phyloP scores from a whole-genome alignment of 2,113 vertebrate species.

The Carollia perspicillata region DNA sequence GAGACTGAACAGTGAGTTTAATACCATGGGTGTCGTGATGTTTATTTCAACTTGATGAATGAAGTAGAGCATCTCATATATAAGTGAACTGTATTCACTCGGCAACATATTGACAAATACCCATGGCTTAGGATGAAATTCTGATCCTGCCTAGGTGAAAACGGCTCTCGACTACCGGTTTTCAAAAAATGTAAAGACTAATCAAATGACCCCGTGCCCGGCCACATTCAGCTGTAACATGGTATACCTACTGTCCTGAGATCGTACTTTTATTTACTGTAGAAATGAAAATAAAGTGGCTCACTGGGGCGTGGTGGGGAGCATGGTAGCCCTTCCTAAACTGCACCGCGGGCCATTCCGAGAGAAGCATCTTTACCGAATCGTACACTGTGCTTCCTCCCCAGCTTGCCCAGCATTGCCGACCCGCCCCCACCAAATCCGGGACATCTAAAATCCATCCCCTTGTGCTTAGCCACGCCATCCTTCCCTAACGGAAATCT shows the following conservation, averaged over 20 bases:
- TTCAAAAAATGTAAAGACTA: not conserved
- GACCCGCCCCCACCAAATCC: not conserved
- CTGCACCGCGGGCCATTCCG: not conserved
- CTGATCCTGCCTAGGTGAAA: not conserved
- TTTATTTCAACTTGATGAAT: not conserved
- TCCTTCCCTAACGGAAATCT: not conserved
- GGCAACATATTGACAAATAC: not conserved
- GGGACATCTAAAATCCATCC: not conserved
- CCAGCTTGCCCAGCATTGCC: not conserved
- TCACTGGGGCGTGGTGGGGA: not conserved
- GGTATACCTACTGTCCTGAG: not conserved
- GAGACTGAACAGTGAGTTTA: not conserved
- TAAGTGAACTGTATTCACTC: not conserved
- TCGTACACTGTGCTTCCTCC: not conserved
- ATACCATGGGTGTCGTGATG: not conserved
- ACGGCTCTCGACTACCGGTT: not conserved
- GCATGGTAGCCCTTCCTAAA: not conserved
- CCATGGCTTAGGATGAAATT: not conserved
- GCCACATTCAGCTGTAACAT: not conserved
- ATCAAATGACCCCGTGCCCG: not conserved
- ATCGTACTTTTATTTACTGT: not conserved
- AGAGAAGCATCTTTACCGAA: not conserved
- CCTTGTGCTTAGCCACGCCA: not conserved
- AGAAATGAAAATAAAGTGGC: not conserved
- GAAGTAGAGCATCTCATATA: not conserved